Evolutionary conservation across 2,113 vertebrate genomes (phyloP).

Genomic region (Saimiri boliviensis): DNA sequence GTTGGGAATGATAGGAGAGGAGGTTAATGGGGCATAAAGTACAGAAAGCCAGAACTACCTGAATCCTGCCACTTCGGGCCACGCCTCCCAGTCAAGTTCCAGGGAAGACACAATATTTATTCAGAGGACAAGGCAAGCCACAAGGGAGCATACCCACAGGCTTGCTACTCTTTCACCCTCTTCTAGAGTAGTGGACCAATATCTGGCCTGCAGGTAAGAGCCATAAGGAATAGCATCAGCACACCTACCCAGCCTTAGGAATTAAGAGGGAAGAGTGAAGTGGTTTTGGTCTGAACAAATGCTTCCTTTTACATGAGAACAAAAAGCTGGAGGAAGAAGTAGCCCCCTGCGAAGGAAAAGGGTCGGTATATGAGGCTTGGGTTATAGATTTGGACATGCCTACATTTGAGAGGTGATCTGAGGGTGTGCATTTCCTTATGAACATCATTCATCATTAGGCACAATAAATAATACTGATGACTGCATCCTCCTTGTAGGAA

Average conservation of each 20-base stretch:
- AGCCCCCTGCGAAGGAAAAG: background rate
- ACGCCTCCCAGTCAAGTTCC: background rate
- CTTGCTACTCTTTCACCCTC: background rate
- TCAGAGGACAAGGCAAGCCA: background rate
- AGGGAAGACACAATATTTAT: background rate
- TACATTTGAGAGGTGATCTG: background rate
- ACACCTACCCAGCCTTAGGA: no score
- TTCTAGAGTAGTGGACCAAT: no score
- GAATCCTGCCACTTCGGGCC: background rate
- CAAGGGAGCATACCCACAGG: background rate
- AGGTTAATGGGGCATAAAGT: background rate
- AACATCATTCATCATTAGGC: background rate
- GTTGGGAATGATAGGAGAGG: background rate
- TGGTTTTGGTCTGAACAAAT: background rate
- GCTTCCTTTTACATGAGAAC: background rate
- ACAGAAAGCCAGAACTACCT: background rate
- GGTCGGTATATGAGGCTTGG: background rate
- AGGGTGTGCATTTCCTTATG: accelerated
- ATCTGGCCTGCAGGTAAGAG: background rate
- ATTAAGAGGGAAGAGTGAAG: background rate
- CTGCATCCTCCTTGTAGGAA: conserved; percentile 85
- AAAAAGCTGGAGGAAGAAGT: background rate
- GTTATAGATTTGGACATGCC: accelerated
- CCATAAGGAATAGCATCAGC: accelerated
- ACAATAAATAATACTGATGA: background rate